phyloP scores from a whole-genome alignment of 64 coral and sea anemone genomes.

The Pocillopora damicornis region DNA sequence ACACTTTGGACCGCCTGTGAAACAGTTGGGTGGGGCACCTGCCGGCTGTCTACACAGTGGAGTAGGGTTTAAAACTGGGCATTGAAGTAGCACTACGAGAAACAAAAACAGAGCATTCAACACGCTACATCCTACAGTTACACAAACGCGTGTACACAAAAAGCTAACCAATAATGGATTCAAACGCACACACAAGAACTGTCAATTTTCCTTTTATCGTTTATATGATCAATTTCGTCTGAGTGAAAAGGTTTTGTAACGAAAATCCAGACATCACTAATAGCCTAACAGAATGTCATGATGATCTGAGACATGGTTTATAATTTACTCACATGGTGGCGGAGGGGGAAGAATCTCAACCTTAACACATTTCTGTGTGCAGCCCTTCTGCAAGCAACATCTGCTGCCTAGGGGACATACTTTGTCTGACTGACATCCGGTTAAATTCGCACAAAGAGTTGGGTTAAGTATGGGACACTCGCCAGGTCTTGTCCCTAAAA shows the following conservation, averaged over 20 bases:
- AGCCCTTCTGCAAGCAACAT: conserved; percentile 23
- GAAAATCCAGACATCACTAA: not conserved
- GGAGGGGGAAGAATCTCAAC: not conserved
- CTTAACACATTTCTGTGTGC: conserved; percentile 18
- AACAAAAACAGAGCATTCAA: too few species aligned
- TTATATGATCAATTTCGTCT: not conserved
- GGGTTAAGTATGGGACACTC: not conserved
- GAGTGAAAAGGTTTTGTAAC: not conserved
- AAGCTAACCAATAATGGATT: too few species aligned
- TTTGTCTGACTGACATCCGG: not conserved
- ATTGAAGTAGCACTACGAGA: not conserved
- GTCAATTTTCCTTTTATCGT: too few species aligned
- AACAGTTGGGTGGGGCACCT: conserved; percentile 9
- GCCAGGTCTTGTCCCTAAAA: not conserved
- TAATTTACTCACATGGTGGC: not conserved
- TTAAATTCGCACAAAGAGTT: not conserved
- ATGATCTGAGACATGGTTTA: not conserved
- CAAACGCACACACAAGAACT: too few species aligned
- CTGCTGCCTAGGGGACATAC: conserved; percentile 5
- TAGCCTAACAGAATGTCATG: not conserved
- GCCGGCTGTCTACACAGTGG: conserved; percentile 7
- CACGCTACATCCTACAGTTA: too few species aligned
- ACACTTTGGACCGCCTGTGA: conserved; percentile 21
- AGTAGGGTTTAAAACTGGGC: not conserved
- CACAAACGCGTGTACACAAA: too few species aligned